Evolutionary conservation across 2,888 invertebrate genomes (phyloP).

Genomic region (Belgica antarctica): DNA sequence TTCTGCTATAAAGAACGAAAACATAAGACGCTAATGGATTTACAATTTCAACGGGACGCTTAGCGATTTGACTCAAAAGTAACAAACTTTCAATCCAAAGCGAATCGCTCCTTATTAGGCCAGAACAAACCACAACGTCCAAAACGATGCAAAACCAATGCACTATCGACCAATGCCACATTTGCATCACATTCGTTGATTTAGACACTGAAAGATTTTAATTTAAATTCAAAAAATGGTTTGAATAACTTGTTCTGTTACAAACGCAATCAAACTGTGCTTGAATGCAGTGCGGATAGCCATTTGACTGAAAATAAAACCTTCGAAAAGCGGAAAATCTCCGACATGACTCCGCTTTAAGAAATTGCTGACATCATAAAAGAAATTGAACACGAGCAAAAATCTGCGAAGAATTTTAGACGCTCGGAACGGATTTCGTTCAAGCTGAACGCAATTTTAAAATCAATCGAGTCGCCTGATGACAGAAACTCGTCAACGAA

Average conservation of each 20-base stretch:
- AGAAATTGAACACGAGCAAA: slow-evolving; percentile 54
- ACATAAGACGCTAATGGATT: slow-evolving; percentile 16
- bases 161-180: neutral
- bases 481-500: slow-evolving; percentile 46
- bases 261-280: slow-evolving; percentile 31
- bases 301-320: slow-evolving; percentile 10
- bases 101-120: too few species aligned
- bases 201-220: slow-evolving; percentile 51
- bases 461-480: slow-evolving; percentile 40
- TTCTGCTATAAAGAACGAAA: slow-evolving; percentile 51
- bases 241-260: slow-evolving; percentile 56
- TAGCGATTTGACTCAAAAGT: slow-evolving; percentile 31
- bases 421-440: slow-evolving; percentile 39
- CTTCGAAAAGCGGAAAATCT: slow-evolving; percentile 45
- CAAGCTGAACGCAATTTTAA: slow-evolving; percentile 39
- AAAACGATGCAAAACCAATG: slow-evolving; percentile 45
- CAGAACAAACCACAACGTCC: too few species aligned
- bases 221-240: slow-evolving; percentile 55
- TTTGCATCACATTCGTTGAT: slow-evolving; percentile 47
- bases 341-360: slow-evolving; percentile 52
- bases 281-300: slow-evolving; percentile 12
- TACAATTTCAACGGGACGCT: slow-evolving; percentile 6
- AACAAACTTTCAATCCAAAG: slow-evolving; percentile 28
- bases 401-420: slow-evolving; percentile 36
- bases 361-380: slow-evolving; percentile 55